phyloP scores from a whole-genome alignment of 2,113 vertebrate genomes.

The Pelecanus crispus region DNA sequence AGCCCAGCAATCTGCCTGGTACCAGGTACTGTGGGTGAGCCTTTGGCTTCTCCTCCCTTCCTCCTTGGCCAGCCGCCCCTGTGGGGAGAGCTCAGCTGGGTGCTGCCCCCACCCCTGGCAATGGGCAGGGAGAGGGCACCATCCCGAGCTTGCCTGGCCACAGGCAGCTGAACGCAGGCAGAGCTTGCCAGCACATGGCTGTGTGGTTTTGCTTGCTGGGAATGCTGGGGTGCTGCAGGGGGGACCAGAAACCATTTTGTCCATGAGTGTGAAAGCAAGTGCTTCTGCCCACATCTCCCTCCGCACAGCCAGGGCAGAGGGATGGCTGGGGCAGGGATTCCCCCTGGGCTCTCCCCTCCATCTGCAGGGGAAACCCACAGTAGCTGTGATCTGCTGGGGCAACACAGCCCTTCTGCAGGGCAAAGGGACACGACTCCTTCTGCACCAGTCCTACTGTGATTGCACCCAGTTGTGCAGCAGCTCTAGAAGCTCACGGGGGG shows the following conservation, averaged over 20 bases:
- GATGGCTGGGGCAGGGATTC: not conserved
- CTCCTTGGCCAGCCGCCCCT: not conserved
- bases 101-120: fast-evolving
- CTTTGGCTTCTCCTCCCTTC: not conserved
- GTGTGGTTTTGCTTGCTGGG: not conserved
- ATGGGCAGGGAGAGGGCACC: not conserved
- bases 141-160: fast-evolving
- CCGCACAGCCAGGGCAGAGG: fast-evolving
- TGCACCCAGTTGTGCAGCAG: fast-evolving
- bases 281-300: not conserved
- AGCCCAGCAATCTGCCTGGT: not conserved
- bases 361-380: not conserved
- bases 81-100: not conserved
- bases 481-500: not conserved
- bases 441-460: fast-evolving
- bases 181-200: not conserved
- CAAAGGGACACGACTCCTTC: not conserved
- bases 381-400: not conserved
- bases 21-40: not conserved
- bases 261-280: not conserved
- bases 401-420: too few species aligned
- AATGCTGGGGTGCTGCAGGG: not conserved
- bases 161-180: not conserved
- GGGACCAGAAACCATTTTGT: not conserved
- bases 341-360: not conserved